Conservation (phyloP, 1,140 invertebrate species). For the Cotesia vestalis region DNA sequence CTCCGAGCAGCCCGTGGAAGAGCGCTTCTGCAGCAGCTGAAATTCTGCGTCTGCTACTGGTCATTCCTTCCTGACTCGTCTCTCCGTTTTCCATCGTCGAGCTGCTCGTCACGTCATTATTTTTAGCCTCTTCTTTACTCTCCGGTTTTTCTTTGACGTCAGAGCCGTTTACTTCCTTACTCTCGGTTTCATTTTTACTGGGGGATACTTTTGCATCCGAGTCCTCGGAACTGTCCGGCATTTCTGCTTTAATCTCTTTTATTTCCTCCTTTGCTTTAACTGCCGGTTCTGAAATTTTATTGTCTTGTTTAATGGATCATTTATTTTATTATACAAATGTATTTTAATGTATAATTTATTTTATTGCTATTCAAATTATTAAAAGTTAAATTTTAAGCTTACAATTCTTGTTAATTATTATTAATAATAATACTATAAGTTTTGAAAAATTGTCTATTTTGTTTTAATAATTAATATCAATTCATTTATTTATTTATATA, state of each 20-base stretch:
- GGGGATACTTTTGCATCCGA: conserved; percentile 65
- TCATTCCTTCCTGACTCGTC: conserved; percentile 54
- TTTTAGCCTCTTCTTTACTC: conserved; percentile 64
- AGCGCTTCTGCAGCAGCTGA: not conserved
- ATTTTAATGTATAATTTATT: no score
- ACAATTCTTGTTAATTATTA: no score
- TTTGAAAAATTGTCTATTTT: no score
- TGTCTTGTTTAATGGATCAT: conserved; percentile 39
- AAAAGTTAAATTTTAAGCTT: no score
- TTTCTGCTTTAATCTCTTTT: conserved; percentile 55
- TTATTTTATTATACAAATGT: not conserved
- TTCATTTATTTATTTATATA: no score
- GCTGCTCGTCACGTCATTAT: conserved; percentile 61
- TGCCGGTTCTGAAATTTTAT: conserved; percentile 8
- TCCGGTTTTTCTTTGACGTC: conserved; percentile 60
- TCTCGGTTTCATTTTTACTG: conserved; percentile 54
- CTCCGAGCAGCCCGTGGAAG: conserved; percentile 15
- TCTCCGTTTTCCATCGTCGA: conserved; percentile 66
- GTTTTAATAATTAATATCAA: no score
- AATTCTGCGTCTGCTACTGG: conserved; percentile 36
- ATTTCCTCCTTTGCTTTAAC: conserved; percentile 43
- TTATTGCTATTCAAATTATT: no score
- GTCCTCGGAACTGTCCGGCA: conserved; percentile 70
- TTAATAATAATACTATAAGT: no score
- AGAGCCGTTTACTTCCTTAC: conserved; percentile 53